Conservation (phyloP, 2,888 invertebrate genomes). For the Dilophus febrilis region DNA sequence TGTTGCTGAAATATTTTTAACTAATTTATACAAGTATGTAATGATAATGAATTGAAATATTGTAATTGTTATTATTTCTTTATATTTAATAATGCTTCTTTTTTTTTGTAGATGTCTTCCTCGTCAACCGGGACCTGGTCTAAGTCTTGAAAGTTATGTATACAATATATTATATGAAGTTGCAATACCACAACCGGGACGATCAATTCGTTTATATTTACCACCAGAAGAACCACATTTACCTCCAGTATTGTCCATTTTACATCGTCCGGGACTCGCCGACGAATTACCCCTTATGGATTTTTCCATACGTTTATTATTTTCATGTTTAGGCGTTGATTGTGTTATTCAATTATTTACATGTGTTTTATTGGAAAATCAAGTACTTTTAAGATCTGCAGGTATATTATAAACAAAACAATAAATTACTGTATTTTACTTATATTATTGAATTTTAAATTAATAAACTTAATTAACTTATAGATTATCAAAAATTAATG, state of each 20-base stretch:
- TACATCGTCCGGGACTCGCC: constrained; percentile 58
- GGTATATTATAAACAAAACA: too few relatives aligned
- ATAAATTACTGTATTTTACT: too few relatives aligned
- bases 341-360: constrained; percentile 85
- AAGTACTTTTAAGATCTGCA: constrained; percentile 82
- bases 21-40: constrained; percentile 66
- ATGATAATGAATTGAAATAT: background rate
- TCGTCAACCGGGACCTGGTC: constrained; percentile 53
- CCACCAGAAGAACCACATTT: constrained; percentile 53
- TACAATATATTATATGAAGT: constrained; percentile 92
- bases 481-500: constrained; percentile 91
- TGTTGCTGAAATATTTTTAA: constrained; percentile 71
- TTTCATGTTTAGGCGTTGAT: constrained; percentile 78
- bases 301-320: constrained; percentile 76
- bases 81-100: constrained; percentile 5
- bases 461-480: too few relatives aligned
- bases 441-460: too few relatives aligned
- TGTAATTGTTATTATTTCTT: constrained; percentile 1
- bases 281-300: constrained; percentile 89
- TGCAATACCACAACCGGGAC: constrained; percentile 73
- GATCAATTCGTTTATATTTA: constrained; percentile 62
- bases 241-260: constrained; percentile 43
- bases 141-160: constrained; percentile 84
- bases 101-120: constrained; percentile 47
- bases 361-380: constrained; percentile 90